Percentiles rank a stretch among this genome's conserved stretches.
Conservation (phyloP, 2,888 invertebrate genomes). For the Resseliella maxima region DNA sequence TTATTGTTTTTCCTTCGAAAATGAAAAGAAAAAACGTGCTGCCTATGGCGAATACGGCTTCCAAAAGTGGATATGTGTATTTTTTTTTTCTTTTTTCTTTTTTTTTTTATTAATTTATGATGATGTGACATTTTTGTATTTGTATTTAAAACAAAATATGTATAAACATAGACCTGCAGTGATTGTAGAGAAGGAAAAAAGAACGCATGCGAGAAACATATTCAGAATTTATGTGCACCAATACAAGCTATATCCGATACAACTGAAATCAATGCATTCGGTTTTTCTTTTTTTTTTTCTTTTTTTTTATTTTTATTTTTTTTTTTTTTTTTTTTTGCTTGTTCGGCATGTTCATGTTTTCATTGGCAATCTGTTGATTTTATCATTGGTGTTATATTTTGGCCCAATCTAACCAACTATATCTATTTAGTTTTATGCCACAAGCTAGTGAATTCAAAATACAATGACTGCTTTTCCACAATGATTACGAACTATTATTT, state of each 20-base stretch:
- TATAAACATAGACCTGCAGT: slow-evolving; percentile 12
- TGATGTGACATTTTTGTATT: slow-evolving; percentile 56
- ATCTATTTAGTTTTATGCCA: neutral
- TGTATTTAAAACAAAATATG: slow-evolving; percentile 38
- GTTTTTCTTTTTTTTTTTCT: neutral
- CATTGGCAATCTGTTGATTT: slow-evolving; percentile 58
- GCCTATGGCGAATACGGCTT: neutral
- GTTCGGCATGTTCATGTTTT: slow-evolving; percentile 41
- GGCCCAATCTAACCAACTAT: neutral
- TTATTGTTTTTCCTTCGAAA: neutral
- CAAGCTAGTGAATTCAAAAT: neutral
- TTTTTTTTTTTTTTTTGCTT: neutral
- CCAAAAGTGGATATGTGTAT: neutral
- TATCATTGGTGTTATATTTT: slow-evolving; percentile 54
- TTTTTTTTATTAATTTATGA: slow-evolving; percentile 54
- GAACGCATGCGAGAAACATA: neutral
- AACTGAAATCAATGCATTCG: slow-evolving; percentile 35
- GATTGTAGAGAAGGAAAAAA: neutral
- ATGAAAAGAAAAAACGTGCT: neutral
- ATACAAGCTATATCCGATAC: neutral
- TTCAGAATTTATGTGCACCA: slow-evolving; percentile 34
- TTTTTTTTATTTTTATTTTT: no score
- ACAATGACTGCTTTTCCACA: slow-evolving; percentile 17
- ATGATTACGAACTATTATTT: neutral
- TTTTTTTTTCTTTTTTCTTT: no score